These are phyloP conservation scores for Stylophora pistillata DNA, from an alignment of 64 coral and sea anemone species.

Conservation along the genomic window DNA sequence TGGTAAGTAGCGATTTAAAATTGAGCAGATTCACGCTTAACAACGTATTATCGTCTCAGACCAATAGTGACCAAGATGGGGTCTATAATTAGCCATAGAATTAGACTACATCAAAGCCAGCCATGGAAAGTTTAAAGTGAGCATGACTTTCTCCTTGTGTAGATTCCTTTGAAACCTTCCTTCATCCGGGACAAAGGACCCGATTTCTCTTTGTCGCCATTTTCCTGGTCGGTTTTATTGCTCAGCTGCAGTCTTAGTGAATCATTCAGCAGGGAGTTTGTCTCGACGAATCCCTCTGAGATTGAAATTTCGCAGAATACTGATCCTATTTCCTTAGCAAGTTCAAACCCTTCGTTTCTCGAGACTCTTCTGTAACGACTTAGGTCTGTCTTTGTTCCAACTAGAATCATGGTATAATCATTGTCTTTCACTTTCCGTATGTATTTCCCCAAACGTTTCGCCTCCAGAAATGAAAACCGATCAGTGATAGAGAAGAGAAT, in stretches of 20 bases:
- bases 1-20: too few species aligned
- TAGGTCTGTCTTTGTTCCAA: slow-evolving; percentile 77
- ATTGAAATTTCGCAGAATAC: slow-evolving; percentile 87
- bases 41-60: neutral
- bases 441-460: slow-evolving; percentile 63
- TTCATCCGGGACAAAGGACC: slow-evolving; percentile 21
- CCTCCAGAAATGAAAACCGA: slow-evolving; percentile 68
- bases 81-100: too few species aligned
- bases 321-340: slow-evolving; percentile 66
- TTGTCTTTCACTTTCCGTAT: slow-evolving; percentile 51
- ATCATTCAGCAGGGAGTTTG: slow-evolving; percentile 64
- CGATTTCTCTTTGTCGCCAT: slow-evolving; percentile 13
- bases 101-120: neutral
- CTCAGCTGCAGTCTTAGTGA: slow-evolving; percentile 35
- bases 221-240: neutral
- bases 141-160: slow-evolving; percentile 25
- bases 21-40: neutral
- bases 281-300: slow-evolving; percentile 77
- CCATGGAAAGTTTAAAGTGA: neutral
- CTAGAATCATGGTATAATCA: slow-evolving; percentile 62
- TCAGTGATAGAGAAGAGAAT: slow-evolving; percentile 89
- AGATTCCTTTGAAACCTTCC: slow-evolving; percentile 34
- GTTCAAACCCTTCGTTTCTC: slow-evolving; percentile 57
- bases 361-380: slow-evolving; percentile 65
- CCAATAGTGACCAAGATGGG: too few species aligned